Conservation (phyloP, 2,888 invertebrate genomes). For the Patella caerulea region DNA sequence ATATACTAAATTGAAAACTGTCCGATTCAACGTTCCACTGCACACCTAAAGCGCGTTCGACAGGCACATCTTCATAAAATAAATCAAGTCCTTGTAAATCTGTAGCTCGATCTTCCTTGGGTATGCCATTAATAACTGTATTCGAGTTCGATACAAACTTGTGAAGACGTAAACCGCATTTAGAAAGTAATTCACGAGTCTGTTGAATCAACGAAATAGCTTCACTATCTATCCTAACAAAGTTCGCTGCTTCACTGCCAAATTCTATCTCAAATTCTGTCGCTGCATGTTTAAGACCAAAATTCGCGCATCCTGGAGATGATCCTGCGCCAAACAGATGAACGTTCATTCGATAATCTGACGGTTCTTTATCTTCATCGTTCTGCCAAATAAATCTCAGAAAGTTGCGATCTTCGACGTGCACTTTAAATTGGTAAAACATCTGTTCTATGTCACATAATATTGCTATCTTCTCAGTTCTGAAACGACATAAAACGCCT, state of each 20-base stretch:
- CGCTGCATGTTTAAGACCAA: constrained; percentile 31
- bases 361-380: constrained; percentile 11
- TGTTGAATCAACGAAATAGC: not conserved
- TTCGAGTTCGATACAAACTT: not conserved
- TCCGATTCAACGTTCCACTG: constrained; percentile 8
- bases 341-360: constrained; percentile 37
- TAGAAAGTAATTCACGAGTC: not conserved
- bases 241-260: not conserved
- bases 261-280: constrained; percentile 17
- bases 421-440: constrained; percentile 29
- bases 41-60: constrained; percentile 6
- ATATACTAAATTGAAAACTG: not conserved
- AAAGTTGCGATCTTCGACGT: constrained; percentile 24
- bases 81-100: constrained; percentile 7
- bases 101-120: constrained; percentile 1
- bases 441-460: constrained; percentile 39
- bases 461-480: constrained; percentile 32
- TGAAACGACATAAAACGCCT: constrained; percentile 37
- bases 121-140: not conserved
- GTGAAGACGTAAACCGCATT: not conserved
- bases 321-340: constrained; percentile 39
- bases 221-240: not conserved
- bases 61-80: constrained; percentile 1
- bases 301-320: constrained; percentile 39
- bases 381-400: constrained; percentile 37